Base-by-base conservation (phyloP, 1,140 invertebrate species). In the Aricia agestis region DNA sequence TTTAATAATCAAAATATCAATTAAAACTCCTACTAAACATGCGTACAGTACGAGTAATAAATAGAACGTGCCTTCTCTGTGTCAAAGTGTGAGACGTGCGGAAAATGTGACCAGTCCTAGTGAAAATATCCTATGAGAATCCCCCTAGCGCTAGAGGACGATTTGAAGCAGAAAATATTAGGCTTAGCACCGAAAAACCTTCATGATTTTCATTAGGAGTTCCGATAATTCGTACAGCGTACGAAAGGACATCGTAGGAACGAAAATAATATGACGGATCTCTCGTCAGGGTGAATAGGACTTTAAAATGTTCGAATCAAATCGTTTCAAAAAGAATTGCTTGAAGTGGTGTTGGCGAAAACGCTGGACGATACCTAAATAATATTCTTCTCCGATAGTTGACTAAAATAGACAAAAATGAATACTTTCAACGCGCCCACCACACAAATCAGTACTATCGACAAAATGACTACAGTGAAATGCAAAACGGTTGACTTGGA, bases 401-500 rank as follows among this genome's bases (percentile, higher is more conserved):
- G 0, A 25, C 2, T 19, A 73, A 78, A 69, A 13, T 73, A 73
- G 52, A 68, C 75, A 36, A 89, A 85, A 78, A 91, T 91, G 89
- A 91, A 91, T 84, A 77, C 89, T 10, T 90, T 91, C 63, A 91
- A 90, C 77, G 86, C 87, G 13, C 89, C 89, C 1, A 91, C 87
- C 7, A 88, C 87, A 65, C 87, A 90, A 76, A 91, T 89, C 68
- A 90, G 86, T 73, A 75, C 87, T 36, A 84, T 90, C 68, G 87
- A 90, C 70, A 92, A 92, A 81, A 91, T 92, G 87, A 92, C 89
- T 72, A 90, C 90, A 67, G 91, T 92, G 19, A 92, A 92, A 76
- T 90, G 86, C 68, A 92, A 92, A 80, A 88, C 90, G 93, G 97
- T 98, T 82, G 98, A 99, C 93, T 94, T 99, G 86, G 96, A 97